A percentile compares a stretch with the other conserved stretches of the same genome.
Conservation (phyloP, 1,140 invertebrate species). For the Neodiprion pinetum region DNA sequence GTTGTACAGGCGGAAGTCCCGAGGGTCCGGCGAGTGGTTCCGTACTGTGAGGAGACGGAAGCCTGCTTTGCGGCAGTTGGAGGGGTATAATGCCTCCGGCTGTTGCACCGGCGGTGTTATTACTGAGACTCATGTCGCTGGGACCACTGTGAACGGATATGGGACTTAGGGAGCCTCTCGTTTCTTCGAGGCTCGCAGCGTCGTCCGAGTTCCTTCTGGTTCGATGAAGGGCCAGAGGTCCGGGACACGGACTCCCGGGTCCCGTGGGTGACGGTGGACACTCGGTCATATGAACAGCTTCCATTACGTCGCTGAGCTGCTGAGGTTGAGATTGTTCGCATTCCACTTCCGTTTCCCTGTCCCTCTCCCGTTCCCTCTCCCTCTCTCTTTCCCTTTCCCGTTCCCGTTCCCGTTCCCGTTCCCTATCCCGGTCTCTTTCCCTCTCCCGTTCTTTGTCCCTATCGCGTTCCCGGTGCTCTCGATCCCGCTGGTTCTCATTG, state of each 20-base stretch:
- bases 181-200: conserved; percentile 54
- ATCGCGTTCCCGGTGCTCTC: conserved; percentile 38
- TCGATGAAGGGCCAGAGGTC: conserved; percentile 56
- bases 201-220: conserved; percentile 57
- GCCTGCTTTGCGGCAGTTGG: conserved; percentile 56
- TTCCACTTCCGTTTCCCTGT: conserved; percentile 38
- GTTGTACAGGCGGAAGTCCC: conserved; percentile 81
- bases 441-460: conserved; percentile 20
- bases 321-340: conserved; percentile 57
- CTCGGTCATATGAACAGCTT: conserved; percentile 48
- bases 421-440: conserved; percentile 32
- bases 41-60: conserved; percentile 70
- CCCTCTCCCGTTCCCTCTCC: conserved; percentile 37
- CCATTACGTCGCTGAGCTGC: conserved; percentile 35
- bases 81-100: conserved; percentile 43
- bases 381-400: conserved; percentile 17
- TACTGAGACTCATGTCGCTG: conserved; percentile 66
- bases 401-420: conserved; percentile 31
- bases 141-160: conserved; percentile 63
- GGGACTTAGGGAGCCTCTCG: conserved; percentile 59
- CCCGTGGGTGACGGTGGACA: conserved; percentile 52
- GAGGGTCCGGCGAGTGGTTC: conserved; percentile 79
- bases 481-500: conserved; percentile 29
- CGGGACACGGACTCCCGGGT: conserved; percentile 56
- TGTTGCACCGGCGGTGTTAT: conserved; percentile 49